These are phyloP conservation scores for Lasioglossum morio DNA, from an alignment of 2,888 invertebrate species.

Conservation along the genomic window DNA sequence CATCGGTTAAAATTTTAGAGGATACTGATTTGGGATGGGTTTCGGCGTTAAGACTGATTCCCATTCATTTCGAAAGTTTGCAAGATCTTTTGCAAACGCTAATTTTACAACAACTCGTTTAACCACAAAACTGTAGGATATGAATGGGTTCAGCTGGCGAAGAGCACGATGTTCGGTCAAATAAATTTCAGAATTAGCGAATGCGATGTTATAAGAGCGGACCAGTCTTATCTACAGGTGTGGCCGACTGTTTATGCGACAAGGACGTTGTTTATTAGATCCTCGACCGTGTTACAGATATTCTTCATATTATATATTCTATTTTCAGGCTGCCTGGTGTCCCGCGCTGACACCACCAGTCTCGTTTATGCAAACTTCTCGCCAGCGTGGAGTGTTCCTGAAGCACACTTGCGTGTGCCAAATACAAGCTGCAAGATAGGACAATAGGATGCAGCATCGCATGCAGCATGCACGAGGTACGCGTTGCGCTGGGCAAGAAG, in stretches of 20 bases:
- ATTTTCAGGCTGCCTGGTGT: slow-evolving; percentile 45
- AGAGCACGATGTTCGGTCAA: not conserved
- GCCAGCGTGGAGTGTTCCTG: slow-evolving; percentile 62
- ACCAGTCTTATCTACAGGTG: not conserved
- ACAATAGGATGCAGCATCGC: slow-evolving; percentile 48
- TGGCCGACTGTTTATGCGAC: not conserved
- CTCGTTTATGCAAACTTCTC: slow-evolving; percentile 74
- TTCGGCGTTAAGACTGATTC: too few relatives aligned
- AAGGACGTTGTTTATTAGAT: slow-evolving; percentile 15
- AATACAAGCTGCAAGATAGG: slow-evolving; percentile 62
- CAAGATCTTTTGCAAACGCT: not conserved
- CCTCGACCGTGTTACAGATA: slow-evolving; percentile 21
- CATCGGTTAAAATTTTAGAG: not conserved
- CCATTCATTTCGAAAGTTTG: too few relatives aligned
- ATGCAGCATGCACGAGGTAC: slow-evolving; percentile 30
- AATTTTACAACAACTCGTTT: not conserved
- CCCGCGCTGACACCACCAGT: slow-evolving; percentile 54
- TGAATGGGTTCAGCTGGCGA: not conserved
- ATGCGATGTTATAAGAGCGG: not conserved
- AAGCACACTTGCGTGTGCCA: slow-evolving; percentile 61
- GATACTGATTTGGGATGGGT: not conserved
- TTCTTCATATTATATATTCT: slow-evolving; percentile 55
- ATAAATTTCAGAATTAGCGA: not conserved
- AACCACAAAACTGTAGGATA: not conserved
- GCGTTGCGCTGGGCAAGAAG: slow-evolving; percentile 27